phyloP scores from a whole-genome alignment of 2,888 invertebrate genomes.

The Hydroisotoma schaefferi region DNA sequence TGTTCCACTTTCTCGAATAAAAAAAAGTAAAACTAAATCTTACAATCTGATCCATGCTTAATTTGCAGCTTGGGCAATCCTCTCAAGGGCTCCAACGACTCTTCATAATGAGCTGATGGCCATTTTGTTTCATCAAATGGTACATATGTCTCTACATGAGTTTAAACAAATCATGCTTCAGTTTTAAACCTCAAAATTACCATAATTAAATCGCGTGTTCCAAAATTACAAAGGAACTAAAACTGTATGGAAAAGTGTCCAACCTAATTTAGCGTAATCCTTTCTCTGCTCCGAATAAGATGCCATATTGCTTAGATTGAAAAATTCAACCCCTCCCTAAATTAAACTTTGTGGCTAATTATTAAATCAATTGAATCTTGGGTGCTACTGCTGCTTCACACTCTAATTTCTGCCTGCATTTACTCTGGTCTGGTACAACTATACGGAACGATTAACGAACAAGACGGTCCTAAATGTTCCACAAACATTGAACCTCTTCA shows the following conservation, averaged over 20 bases:
- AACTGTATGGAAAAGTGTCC: neutral
- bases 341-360: no score
- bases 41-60: slow-evolving; percentile 2
- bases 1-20: no score
- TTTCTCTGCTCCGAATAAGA: neutral
- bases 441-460: no score
- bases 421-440: no score
- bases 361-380: no score
- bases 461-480: no score
- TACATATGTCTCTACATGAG: neutral
- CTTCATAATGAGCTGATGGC: slow-evolving; percentile 6
- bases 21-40: no score
- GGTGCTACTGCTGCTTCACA: no score
- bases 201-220: neutral
- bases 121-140: slow-evolving; percentile 2
- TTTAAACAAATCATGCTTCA: neutral
- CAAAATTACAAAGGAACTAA: neutral
- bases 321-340: no score
- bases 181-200: neutral
- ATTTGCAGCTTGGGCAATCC: slow-evolving; percentile 2
- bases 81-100: slow-evolving; percentile 1
- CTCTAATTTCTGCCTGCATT: no score
- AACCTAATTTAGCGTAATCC: slow-evolving; percentile 7
- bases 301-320: no score
- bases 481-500: no score